A percentile compares a stretch with the other conserved stretches of the same genome.
Conservation (phyloP, 2,888 invertebrate species). For the Caenorhabditis macrosperma region DNA sequence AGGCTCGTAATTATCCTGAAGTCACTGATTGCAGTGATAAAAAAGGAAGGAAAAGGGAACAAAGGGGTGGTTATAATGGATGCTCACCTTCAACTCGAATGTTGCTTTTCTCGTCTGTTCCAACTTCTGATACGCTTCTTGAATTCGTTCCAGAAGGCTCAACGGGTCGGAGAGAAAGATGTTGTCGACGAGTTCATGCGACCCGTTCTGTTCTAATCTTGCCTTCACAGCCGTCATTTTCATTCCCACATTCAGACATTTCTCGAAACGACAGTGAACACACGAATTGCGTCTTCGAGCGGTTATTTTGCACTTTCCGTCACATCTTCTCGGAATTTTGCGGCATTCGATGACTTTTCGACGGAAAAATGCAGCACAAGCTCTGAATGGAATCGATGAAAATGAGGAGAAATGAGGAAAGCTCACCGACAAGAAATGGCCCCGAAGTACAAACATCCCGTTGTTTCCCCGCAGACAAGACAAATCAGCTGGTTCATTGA, state of each 20-base stretch:
- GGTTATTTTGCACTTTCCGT: slow-evolving; percentile 6
- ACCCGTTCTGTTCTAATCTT: not conserved
- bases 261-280: slow-evolving; percentile 19
- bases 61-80: no score
- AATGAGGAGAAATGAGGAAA: not conserved
- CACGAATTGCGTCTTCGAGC: slow-evolving; percentile 3
- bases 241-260: slow-evolving; percentile 20
- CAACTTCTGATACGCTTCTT: not conserved
- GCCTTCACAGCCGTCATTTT: slow-evolving; percentile 7
- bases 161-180: not conserved
- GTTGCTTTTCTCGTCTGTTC: not conserved
- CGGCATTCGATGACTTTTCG: slow-evolving; percentile 14
- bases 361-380: slow-evolving; percentile 18
- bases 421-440: slow-evolving; percentile 2
- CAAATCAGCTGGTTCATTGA: not conserved
- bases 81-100: not conserved
- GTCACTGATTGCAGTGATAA: not conserved
- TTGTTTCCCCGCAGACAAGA: not conserved
- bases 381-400: not conserved
- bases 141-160: not conserved
- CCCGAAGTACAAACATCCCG: slow-evolving; percentile 12
- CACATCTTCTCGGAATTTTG: not conserved
- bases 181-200: not conserved
- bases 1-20: slow-evolving; percentile 1
- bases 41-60: not conserved